Percentiles rank a stretch among this genome's conserved stretches.
Conservation (phyloP, 2,888 invertebrate species). For the Drosophila pegasa region DNA sequence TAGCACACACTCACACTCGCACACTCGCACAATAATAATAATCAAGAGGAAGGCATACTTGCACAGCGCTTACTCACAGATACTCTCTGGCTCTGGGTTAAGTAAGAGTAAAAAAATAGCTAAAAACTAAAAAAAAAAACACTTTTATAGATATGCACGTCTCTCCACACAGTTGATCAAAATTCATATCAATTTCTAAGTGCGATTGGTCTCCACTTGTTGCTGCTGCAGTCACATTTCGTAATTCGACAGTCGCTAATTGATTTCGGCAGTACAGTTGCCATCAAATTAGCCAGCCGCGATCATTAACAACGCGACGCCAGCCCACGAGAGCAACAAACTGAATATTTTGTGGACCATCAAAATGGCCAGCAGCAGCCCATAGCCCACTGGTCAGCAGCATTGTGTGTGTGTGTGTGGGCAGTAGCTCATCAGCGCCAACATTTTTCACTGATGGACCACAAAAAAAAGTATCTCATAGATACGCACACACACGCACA, state of each 20-base stretch:
- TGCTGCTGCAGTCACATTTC: conserved; percentile 24
- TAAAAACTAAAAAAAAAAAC: neutral
- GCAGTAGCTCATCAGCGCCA: conserved; percentile 56
- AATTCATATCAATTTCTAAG: conserved; percentile 20
- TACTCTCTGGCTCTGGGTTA: conserved; percentile 25
- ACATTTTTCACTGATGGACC: conserved; percentile 57
- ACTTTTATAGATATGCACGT: conserved; percentile 7
- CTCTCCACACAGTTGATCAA: neutral
- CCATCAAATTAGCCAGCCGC: conserved; percentile 34
- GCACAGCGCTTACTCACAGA: conserved; percentile 44
- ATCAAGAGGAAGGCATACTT: conserved; percentile 56
- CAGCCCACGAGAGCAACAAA: conserved; percentile 46
- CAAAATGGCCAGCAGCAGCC: conserved; percentile 65
- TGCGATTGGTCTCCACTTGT: conserved; percentile 40
- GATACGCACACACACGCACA: conserved; percentile 36
- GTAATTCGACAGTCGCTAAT: conserved; percentile 43
- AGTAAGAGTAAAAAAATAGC: conserved; percentile 27
- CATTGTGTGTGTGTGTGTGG: conserved; percentile 39
- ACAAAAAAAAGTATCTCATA: conserved; percentile 57
- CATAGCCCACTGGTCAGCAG: conserved; percentile 33
- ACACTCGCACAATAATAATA: conserved; percentile 50
- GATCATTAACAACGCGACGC: conserved; percentile 65
- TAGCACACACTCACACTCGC: conserved; percentile 16
- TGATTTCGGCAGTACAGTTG: conserved; percentile 42
- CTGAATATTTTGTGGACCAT: conserved; percentile 21